phyloP scores from a whole-genome alignment of 2,888 invertebrate species.

The Neoascia interrupta region DNA sequence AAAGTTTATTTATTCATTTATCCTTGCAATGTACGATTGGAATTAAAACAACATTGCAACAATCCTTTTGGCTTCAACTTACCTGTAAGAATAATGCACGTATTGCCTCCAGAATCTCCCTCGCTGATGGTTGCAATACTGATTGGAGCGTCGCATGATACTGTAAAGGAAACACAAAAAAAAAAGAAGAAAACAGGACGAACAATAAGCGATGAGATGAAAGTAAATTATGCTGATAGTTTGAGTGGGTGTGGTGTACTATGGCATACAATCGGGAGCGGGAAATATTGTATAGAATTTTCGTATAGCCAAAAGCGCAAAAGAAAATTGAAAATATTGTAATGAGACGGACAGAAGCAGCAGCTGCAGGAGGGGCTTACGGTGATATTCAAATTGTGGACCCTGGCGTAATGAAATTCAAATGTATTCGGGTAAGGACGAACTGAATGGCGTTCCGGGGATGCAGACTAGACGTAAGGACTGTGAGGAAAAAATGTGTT shows the following conservation, averaged over 20 bases:
- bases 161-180: slow-evolving; percentile 33
- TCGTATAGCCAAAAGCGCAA: not conserved
- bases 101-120: slow-evolving; percentile 73
- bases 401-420: slow-evolving; percentile 26
- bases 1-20: slow-evolving; percentile 48
- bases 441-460: not conserved
- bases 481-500: not conserved
- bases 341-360: slow-evolving; percentile 15
- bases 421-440: slow-evolving; percentile 29
- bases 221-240: slow-evolving; percentile 51
- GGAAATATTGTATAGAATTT: not conserved
- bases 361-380: not conserved
- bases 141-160: slow-evolving; percentile 71
- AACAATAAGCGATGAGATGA: slow-evolving; percentile 25
- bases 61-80: slow-evolving; percentile 32
- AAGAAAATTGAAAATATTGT: slow-evolving; percentile 20
- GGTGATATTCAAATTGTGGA: slow-evolving; percentile 4
- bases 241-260: too few species aligned
- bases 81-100: slow-evolving; percentile 73
- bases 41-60: not conserved
- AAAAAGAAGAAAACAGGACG: not conserved
- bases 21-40: slow-evolving; percentile 9
- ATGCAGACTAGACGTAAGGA: not conserved
- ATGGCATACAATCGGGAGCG: too few species aligned
- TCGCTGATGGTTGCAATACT: slow-evolving; percentile 73